These are phyloP conservation scores for Epinotia bilunana DNA, from an alignment of 2,888 invertebrate genomes.

Conservation along the genomic window DNA sequence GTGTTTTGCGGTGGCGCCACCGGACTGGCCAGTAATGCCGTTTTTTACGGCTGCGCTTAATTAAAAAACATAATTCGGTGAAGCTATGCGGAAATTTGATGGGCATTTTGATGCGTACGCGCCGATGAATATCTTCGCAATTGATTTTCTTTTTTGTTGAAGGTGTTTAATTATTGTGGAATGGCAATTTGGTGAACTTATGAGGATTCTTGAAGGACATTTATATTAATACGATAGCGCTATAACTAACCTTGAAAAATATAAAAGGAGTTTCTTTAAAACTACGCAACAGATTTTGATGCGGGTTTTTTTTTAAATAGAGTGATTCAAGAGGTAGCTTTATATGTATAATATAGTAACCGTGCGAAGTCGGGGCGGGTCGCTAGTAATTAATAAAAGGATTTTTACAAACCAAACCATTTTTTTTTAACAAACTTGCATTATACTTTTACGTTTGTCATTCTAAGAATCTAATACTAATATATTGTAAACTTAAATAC, in stretches of 20 bases:
- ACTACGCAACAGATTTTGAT: no score
- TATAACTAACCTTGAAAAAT: background rate
- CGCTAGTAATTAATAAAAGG: no score
- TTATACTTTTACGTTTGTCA: no score
- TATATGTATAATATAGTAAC: no score
- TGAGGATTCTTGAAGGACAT: background rate
- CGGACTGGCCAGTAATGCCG: slow-evolving; percentile 54
- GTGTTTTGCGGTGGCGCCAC: slow-evolving; percentile 68
- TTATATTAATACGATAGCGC: background rate
- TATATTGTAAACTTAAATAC: no score
- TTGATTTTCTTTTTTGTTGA: slow-evolving; percentile 16
- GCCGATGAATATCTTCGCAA: slow-evolving; percentile 14
- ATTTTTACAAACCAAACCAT: no score
- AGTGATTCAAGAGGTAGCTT: no score
- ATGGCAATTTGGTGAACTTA: background rate
- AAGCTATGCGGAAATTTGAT: slow-evolving; percentile 47
- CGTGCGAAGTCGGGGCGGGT: no score
- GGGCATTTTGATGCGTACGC: slow-evolving; percentile 40
- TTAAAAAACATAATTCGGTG: slow-evolving; percentile 52
- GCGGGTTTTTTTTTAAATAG: no score
- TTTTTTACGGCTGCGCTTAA: slow-evolving; percentile 56
- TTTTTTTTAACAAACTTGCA: no score
- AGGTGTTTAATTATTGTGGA: background rate
- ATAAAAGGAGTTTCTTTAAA: background rate
- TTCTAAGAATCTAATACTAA: no score